Evolutionary conservation across 2,113 vertebrate genomes (phyloP), one percentile per base, ranked within the genome.

Genomic region (Buteo buteo): DNA sequence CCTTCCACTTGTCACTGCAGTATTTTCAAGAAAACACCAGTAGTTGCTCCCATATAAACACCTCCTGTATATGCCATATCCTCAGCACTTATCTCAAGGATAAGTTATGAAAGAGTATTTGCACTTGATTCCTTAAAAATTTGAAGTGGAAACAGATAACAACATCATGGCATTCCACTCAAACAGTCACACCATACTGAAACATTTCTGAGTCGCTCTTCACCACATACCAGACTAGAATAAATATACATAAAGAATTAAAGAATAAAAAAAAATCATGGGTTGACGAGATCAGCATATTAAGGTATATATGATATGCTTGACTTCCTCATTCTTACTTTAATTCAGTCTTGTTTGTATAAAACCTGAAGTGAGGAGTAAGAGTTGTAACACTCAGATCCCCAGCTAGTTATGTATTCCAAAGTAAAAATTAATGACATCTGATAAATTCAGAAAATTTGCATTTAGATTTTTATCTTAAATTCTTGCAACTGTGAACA

Each of bases 81-180:
- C 57, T 74, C 83, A 59, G 74, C 10, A 6, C 65, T 89, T 89
- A 64, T 21, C 58, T 90, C 16, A 11, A 42, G 49, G 34, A 12
- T 42, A 82, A 82, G 81, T 74, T 88, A 83, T 54, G 81, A 93
- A 97, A 86, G 21, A 55, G 59, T 61, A 89, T 77, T 93, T 95
- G 89, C 62, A 83, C 77, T 90, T 59, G 84, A 61, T 89, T 79
- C 69, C 55, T 96, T 93, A 96, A 92, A 89, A 94, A 95, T 69
- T 8, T 28, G 16, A 95, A 95, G 93, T 93, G 95, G 91, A 96
- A 95, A 82, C 19, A 50, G 78, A 86, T 36, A 76, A 91, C 36
- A 65, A 18, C 52, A 64, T 59, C 31, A 65, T 54, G 55, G 62
- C 92, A 94, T 82, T 95, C 92, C 94, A 91, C 86, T 92, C 82